Percentiles rank a stretch among this genome's conserved stretches.
These are phyloP conservation scores for Diorhabda carinulata DNA, from an alignment of 1,140 invertebrate species.

Conservation along the genomic window DNA sequence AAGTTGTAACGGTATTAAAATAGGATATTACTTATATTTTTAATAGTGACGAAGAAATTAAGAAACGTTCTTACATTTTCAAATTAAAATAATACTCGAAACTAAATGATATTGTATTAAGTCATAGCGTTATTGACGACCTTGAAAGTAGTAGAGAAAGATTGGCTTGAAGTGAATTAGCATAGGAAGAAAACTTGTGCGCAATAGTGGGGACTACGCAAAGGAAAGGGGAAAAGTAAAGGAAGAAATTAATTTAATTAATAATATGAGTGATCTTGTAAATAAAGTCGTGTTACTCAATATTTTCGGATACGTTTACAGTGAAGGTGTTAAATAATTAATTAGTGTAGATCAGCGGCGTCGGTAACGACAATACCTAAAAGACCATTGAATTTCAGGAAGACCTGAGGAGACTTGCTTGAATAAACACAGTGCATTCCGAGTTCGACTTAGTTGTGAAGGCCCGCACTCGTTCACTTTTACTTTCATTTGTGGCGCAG, in stretches of 20 bases:
- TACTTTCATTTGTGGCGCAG: conserved; percentile 49
- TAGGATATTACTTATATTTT: too few relatives aligned
- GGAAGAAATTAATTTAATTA: conserved; percentile 47
- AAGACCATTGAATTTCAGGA: conserved; percentile 7
- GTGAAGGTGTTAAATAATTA: conserved; percentile 10
- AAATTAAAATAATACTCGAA: too few relatives aligned
- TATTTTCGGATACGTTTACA: conserved; percentile 20
- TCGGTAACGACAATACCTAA: neutral
- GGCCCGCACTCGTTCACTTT: conserved; percentile 45
- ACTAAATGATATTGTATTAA: too few relatives aligned
- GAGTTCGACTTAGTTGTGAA: conserved; percentile 33
- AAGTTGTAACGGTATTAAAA: too few relatives aligned
- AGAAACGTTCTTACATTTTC: too few relatives aligned
- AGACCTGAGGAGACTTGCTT: conserved; percentile 32
- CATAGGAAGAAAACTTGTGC: conserved; percentile 42
- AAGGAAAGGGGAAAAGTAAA: conserved; percentile 49
- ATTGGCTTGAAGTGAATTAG: conserved; percentile 39
- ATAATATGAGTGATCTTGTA: conserved; percentile 42
- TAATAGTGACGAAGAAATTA: too few relatives aligned
- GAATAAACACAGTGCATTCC: conserved; percentile 27
- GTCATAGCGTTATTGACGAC: conserved; percentile 31
- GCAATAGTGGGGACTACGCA: conserved; percentile 35
- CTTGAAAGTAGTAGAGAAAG: conserved; percentile 47
- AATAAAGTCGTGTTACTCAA: conserved; percentile 31
- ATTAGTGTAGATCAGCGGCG: neutral